Conservation (phyloP, 2,888 invertebrate genomes). For the Gastrophysa polygoni region DNA sequence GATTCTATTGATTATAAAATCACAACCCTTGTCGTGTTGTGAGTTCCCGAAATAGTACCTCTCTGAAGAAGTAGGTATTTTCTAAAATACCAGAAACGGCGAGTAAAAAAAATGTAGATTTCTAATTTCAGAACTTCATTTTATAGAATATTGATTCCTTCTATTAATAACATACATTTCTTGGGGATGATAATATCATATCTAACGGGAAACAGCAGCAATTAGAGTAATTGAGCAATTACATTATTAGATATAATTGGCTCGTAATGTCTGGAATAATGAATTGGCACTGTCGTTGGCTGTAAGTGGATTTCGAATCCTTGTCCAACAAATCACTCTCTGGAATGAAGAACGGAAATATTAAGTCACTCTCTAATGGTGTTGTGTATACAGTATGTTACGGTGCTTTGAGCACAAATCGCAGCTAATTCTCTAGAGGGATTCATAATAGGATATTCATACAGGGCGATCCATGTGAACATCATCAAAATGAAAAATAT, state of each 20-base stretch:
- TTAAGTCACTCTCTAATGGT: background rate
- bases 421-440: background rate
- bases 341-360: slow-evolving; percentile 1
- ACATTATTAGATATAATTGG: slow-evolving; percentile 5
- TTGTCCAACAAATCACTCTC: background rate
- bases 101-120: too few relatives aligned
- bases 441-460: background rate
- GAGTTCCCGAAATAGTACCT: too few relatives aligned
- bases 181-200: background rate
- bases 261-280: background rate
- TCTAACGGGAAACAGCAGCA: background rate
- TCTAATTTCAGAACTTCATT: too few relatives aligned
- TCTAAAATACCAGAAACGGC: too few relatives aligned
- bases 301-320: background rate
- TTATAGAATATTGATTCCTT: too few relatives aligned
- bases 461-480: too few relatives aligned
- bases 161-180: too few relatives aligned
- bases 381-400: background rate
- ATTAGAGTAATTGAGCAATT: slow-evolving; percentile 11
- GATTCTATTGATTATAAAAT: too few relatives aligned
- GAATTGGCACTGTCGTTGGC: background rate
- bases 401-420: background rate
- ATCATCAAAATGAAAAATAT: too few relatives aligned
- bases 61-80: too few relatives aligned
- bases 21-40: too few relatives aligned